Percentiles rank a stretch among this genome's conserved stretches.
These are phyloP conservation scores for Carassius gibelio DNA, from an alignment of 2,113 vertebrate genomes.

Conservation along the genomic window DNA sequence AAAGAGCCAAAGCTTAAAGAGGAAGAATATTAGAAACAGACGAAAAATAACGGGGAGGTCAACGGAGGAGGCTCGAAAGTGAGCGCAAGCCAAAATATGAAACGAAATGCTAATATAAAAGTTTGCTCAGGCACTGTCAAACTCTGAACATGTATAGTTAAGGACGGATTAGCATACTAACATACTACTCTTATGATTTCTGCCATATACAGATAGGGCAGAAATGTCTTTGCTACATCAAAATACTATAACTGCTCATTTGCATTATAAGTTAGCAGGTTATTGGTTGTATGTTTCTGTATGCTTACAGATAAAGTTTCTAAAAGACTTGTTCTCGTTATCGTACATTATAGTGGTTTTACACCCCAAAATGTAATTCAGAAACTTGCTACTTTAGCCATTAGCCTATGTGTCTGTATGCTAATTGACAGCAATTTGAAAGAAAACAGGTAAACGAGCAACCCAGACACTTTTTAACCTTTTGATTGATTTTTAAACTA, in stretches of 20 bases:
- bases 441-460: background rate
- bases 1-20: conserved; percentile 29
- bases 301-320: background rate
- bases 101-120: background rate
- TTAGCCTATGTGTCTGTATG: background rate
- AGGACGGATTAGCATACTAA: background rate
- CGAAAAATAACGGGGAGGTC: background rate
- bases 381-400: background rate
- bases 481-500: too few species aligned
- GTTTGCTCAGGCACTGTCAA: background rate
- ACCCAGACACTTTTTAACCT: too few species aligned
- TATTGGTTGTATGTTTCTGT: background rate
- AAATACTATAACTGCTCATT: background rate
- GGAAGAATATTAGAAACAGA: conserved; percentile 16
- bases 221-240: background rate
- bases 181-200: conserved; percentile 13
- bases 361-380: too few species aligned
- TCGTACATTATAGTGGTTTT: too few species aligned
- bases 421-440: background rate
- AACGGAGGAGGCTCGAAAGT: background rate
- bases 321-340: background rate
- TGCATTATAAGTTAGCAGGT: background rate
- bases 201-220: background rate
- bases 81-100: background rate
- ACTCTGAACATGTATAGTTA: background rate